Conservation (phyloP, 2,113 vertebrate species). For the Colossoma macropomum region DNA sequence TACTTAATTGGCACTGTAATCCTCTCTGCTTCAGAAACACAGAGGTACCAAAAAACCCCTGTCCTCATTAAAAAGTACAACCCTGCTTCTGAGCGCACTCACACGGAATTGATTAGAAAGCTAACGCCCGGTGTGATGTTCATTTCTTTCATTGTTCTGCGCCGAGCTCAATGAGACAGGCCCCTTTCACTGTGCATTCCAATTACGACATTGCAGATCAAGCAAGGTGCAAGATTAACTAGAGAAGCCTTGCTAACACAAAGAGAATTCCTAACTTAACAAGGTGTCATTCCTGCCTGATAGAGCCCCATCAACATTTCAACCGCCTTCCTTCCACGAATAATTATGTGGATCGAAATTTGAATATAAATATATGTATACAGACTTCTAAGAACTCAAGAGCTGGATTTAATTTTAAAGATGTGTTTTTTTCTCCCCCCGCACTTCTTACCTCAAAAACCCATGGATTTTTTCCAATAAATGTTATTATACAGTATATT, state of each 20-base stretch:
- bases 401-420: conserved; percentile 47
- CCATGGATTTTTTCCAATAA: conserved; percentile 20
- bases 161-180: conserved; percentile 64
- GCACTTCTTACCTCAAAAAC: conserved; percentile 5
- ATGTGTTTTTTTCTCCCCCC: conserved; percentile 14
- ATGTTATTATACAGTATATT: conserved; percentile 39
- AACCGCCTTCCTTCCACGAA: conserved; percentile 59
- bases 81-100: conserved; percentile 71
- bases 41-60: conserved; percentile 53
- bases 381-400: conserved; percentile 49
- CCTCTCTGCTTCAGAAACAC: conserved; percentile 60
- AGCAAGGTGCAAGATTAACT: conserved; percentile 78
- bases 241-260: conserved; percentile 77
- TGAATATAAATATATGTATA: conserved; percentile 66
- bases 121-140: conserved; percentile 70
- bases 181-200: conserved; percentile 68
- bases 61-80: conserved; percentile 77
- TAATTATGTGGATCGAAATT: conserved; percentile 74
- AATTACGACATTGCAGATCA: conserved; percentile 76
- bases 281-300: conserved; percentile 78
- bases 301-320: conserved; percentile 67
- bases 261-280: conserved; percentile 83
- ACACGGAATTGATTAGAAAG: conserved; percentile 75
- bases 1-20: conserved; percentile 73
- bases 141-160: conserved; percentile 76